phyloP scores from a whole-genome alignment of 2,888 invertebrate species.

The Pelosia muscerda region DNA sequence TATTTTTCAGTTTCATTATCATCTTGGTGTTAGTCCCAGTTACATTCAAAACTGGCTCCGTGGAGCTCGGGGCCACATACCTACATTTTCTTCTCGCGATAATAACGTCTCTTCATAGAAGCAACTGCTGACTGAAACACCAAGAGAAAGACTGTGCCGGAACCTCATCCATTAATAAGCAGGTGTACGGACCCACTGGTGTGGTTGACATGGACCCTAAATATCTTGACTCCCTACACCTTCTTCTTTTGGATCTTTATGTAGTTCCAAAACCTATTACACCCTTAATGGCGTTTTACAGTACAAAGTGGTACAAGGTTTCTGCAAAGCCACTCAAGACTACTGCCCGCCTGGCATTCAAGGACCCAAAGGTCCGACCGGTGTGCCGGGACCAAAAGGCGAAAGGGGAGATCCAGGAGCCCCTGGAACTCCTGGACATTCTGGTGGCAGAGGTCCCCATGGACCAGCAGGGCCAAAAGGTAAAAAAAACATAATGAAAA shows the following conservation, averaged over 20 bases:
- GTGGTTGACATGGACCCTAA: neutral
- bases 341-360: slow-evolving; percentile 91
- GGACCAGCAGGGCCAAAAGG: slow-evolving; percentile 89
- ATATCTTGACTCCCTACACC: neutral
- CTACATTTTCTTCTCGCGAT: too few species aligned
- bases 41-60: too few species aligned
- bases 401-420: slow-evolving; percentile 90
- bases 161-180: neutral
- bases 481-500: slow-evolving; percentile 47
- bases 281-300: slow-evolving; percentile 69
- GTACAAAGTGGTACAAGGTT: slow-evolving; percentile 94
- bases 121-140: neutral
- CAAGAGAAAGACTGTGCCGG: too few species aligned
- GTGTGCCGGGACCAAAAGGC: slow-evolving; percentile 88
- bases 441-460: slow-evolving; percentile 88
- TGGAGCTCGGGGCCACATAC: too few species aligned
- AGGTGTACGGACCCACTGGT: neutral
- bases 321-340: slow-evolving; percentile 93
- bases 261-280: neutral
- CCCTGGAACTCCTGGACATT: slow-evolving; percentile 90
- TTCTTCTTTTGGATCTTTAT: neutral
- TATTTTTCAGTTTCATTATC: slow-evolving; percentile 18
- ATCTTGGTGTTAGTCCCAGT: neutral
- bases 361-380: slow-evolving; percentile 88
- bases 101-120: neutral